Conservation (phyloP, 2,888 invertebrate genomes). For the Protonemura montana region DNA sequence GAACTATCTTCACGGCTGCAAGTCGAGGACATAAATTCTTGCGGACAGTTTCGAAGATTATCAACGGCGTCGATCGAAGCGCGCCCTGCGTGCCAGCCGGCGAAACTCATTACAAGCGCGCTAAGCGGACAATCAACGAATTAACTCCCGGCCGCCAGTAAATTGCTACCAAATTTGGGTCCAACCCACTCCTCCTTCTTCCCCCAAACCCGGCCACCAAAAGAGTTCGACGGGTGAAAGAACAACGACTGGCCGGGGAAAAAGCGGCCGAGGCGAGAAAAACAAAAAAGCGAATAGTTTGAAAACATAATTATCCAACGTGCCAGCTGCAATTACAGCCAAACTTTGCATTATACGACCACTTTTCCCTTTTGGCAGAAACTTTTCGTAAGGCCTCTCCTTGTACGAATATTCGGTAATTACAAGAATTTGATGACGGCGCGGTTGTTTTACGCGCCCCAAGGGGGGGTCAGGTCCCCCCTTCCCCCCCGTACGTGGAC, state of each 20-base stretch:
- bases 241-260: not conserved
- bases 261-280: not conserved
- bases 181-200: not conserved
- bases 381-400: not conserved
- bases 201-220: not conserved
- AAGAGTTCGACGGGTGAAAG: no score
- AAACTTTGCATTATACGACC: slow-evolving; percentile 37
- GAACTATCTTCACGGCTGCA: not conserved
- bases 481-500: slow-evolving; percentile 13
- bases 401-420: slow-evolving; percentile 38
- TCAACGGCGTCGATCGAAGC: not conserved
- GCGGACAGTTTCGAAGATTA: not conserved
- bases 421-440: slow-evolving; percentile 46
- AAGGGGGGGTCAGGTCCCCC: not conserved
- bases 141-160: slow-evolving; percentile 13
- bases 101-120: slow-evolving; percentile 3
- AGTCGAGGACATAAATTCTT: not conserved
- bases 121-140: slow-evolving; percentile 26
- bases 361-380: slow-evolving; percentile 24
- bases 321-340: slow-evolving; percentile 15
- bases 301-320: slow-evolving; percentile 34
- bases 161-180: slow-evolving; percentile 13
- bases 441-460: slow-evolving; percentile 35
- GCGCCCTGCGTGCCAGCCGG: not conserved
- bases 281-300: slow-evolving; percentile 26